phyloP scores from a whole-genome alignment of 1,140 invertebrate genomes.

The Uloborus diversus region DNA sequence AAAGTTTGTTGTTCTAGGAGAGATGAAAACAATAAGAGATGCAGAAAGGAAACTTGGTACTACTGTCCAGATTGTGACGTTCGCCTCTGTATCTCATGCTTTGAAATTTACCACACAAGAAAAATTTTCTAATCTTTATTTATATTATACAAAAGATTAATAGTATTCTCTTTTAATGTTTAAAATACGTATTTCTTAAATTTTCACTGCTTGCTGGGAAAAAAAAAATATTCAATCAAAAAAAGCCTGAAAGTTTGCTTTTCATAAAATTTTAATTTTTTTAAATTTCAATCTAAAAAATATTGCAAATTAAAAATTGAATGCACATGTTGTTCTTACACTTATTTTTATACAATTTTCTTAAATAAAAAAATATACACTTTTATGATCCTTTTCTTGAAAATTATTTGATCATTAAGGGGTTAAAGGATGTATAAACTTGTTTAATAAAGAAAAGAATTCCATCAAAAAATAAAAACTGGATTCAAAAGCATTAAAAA shows the following conservation, averaged over 20 bases:
- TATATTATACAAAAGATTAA: not conserved
- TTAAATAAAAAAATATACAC: too few species aligned
- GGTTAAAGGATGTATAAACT: too few species aligned
- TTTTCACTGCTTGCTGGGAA: not conserved
- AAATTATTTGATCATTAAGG: too few species aligned
- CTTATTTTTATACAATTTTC: not conserved
- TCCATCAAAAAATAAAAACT: too few species aligned
- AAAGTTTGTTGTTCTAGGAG: not conserved
- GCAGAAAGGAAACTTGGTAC: not conserved
- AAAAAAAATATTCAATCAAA: not conserved
- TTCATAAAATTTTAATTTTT: not conserved
- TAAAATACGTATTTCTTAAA: not conserved
- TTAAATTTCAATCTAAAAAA: not conserved
- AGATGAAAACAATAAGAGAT: slow-evolving; percentile 2
- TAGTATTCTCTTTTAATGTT: not conserved
- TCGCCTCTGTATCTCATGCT: not conserved
- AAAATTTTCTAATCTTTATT: not conserved
- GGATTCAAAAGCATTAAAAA: too few species aligned
- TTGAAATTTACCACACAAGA: not conserved
- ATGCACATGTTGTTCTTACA: not conserved
- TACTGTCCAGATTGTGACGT: not conserved
- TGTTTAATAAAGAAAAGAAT: too few species aligned
- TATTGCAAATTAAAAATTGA: not conserved
- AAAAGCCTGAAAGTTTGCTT: not conserved
- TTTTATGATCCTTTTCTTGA: too few species aligned